phyloP scores from a whole-genome alignment of 2,797 vertebrate species.

The Schizopygopsis pylzovi region DNA sequence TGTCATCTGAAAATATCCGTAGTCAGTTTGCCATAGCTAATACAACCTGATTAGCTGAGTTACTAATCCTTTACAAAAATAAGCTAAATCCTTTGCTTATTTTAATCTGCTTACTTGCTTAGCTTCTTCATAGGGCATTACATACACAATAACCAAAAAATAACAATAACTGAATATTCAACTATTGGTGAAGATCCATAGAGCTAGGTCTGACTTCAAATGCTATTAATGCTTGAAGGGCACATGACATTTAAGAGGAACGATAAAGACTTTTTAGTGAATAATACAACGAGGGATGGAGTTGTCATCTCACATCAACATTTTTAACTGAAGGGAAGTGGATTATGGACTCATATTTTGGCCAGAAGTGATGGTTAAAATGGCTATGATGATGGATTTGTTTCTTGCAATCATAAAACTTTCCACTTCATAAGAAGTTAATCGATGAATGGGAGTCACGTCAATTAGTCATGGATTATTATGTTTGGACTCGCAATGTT shows the following conservation, averaged over 20 bases:
- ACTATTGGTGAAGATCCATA: neutral
- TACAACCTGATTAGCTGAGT: conserved; percentile 23
- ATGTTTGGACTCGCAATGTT: neutral
- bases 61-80: conserved; percentile 33
- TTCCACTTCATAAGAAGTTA: neutral
- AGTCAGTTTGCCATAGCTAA: conserved; percentile 21
- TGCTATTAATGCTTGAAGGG: neutral
- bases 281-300: neutral
- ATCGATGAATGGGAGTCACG: neutral
- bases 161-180: neutral
- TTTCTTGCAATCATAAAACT: neutral
- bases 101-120: conserved; percentile 36
- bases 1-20: conserved; percentile 17
- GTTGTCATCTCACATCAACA: neutral
- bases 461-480: neutral
- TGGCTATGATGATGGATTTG: neutral
- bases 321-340: neutral
- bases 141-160: conserved; percentile 29
- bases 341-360: neutral
- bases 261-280: neutral
- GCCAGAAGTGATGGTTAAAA: neutral
- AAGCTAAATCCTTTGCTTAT: conserved; percentile 30
- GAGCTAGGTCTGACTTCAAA: neutral
- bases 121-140: conserved; percentile 26
- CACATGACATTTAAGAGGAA: neutral